Base-by-base conservation (phyloP, 2,797 vertebrate genomes). In the Pempheris klunzingeri region DNA sequence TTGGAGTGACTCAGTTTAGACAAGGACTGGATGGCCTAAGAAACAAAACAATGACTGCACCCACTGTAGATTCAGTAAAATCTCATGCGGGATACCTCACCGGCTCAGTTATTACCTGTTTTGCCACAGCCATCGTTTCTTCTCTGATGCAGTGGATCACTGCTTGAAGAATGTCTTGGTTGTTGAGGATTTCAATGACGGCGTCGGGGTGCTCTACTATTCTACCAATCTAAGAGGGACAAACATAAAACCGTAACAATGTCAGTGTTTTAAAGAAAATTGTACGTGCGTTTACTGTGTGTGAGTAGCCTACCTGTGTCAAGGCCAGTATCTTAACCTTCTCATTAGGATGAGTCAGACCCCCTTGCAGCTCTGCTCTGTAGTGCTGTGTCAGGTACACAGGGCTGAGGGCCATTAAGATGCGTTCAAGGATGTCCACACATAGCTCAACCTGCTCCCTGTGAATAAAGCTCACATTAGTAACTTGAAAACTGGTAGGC, bases 81-180 rank as follows among this genome's bases (percentile, higher is more conserved):
- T 1, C 1, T 0, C 3, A 66, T 5, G 0, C 15, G 17, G 28
- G 17, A 26, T 2, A 6, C 68, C 30, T 57, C 12, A 24, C 14
- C 3, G n/a, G 9, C 38, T 74, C 10, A 22, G 1, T 46, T 14
- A n/a, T 78, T 78, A 95, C 98, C 96, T 97, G 95, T 90, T 98
- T 98, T 14, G 97, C 97, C 82, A 99, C 96, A 4, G 96, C 92
- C 26, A 99, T 95, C 74, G 96, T 97, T 77, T 99, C 97, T 12
- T 87, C 95, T 36, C 90, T 91, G 8, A 99, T 96, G 90, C 96
- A 96, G 44, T 90, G 91, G 62, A 99, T 96, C 20, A 98, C 92
- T 1, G 95, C 94, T 62, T 44, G 88, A 14, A 99, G 78, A 10
- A 99, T 81, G 32, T 96, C 95, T 0, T 92, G 85, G 66, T 94